Evolutionary conservation across 2,113 vertebrate species (phyloP).

Genomic region (Ciconia stormi): DNA sequence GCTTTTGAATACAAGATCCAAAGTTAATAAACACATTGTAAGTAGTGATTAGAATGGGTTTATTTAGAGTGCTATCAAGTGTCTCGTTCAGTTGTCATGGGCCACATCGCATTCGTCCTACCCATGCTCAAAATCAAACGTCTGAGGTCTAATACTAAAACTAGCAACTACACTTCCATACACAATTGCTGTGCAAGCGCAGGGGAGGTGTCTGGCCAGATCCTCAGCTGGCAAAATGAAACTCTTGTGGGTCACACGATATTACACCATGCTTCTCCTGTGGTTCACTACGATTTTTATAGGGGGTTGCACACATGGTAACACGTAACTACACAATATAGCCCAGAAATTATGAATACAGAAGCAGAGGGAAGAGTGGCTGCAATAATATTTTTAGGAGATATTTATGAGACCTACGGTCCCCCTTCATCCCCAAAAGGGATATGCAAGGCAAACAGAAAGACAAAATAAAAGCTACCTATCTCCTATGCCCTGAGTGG

Average conservation of each 20-base stretch:
- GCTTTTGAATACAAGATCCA: background rate
- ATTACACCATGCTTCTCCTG: background rate
- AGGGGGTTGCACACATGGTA: background rate
- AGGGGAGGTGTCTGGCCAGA: background rate
- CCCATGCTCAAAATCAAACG: background rate
- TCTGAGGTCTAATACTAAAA: background rate
- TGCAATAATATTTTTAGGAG: background rate
- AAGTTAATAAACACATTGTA: background rate
- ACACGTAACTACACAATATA: fast-evolving
- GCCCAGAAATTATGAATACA: fast-evolving
- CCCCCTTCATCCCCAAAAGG: background rate
- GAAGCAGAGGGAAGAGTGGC: background rate
- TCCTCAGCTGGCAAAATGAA: background rate
- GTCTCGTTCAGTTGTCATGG: fast-evolving
- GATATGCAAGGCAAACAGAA: background rate
- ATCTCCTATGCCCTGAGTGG: fast-evolving
- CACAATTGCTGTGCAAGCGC: fast-evolving
- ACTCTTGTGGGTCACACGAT: fast-evolving
- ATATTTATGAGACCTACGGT: background rate
- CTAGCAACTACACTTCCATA: fast-evolving
- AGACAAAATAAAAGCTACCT: background rate
- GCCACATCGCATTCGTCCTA: background rate
- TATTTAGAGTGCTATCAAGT: background rate
- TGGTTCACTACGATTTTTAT: fast-evolving
- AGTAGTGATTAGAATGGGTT: background rate